Evolutionary conservation across 2,888 invertebrate species (phyloP), one percentile per base, ranked within the genome.

Genomic region (Pharmacophagus antenor): DNA sequence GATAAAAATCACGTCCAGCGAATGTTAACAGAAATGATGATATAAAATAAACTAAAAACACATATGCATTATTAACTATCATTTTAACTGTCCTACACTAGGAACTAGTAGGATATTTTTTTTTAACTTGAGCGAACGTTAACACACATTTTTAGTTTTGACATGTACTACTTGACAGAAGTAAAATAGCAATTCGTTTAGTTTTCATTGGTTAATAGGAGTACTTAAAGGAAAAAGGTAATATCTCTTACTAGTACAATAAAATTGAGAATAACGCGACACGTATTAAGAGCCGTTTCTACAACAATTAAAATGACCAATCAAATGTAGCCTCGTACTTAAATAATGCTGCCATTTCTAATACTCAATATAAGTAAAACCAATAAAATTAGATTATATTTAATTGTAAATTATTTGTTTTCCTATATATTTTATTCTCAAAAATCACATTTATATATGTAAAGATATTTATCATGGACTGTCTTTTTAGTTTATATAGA

Each of bases 1-100:
- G 92, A 89, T 99, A 99, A 88, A 98, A 99, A 88, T 99, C 98
- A 72, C 99, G 93, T 70, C 97, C 94, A 68, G 94, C 94, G 76
- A 91, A 73, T 49, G 83, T 75, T 67, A 88, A 66, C 63, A 89
- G 80, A 72, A 85, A 67, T 62, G 77, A 76, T 41, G 86, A 79
- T 56, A 78, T 70, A 61, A 88, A 80, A 80, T 84, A 88, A 77
- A 87, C 71, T 75, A 89, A 71, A 76, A 75, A 82, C 68, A 86
- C 70, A 66, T 77, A 82, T 50, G 77, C 83, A 60, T 77, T 76
- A 68, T 85, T 84, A 64, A 76, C 72, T 73, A 83, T 68, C 90
- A 89, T 90, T 79, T 60, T 46, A 46, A 60, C 66, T 62, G 65
- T 72, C 65, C 72, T 73, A 63, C 71, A 71, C 76, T 84, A 84